phyloP scores from a whole-genome alignment of 2,888 invertebrate species.

The Ornithoptera priamus region DNA sequence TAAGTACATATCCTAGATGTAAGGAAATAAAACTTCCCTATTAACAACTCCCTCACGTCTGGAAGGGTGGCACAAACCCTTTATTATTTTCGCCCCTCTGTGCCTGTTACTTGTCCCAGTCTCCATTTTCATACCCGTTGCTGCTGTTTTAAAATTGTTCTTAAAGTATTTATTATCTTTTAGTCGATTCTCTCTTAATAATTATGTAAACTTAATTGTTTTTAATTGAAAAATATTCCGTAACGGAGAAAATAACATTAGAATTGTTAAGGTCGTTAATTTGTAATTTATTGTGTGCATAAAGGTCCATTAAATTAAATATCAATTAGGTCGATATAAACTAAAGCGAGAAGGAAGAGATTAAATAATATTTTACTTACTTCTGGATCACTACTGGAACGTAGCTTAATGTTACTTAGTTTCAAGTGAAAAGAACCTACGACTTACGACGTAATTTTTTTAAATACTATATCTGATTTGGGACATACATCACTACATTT shows the following conservation, averaged over 20 bases:
- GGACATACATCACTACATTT: no score
- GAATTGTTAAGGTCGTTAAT: background rate
- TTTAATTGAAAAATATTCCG: background rate
- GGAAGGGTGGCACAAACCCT: slow-evolving; percentile 32
- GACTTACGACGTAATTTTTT: no score
- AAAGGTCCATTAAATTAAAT: background rate
- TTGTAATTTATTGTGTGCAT: background rate
- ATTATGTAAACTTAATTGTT: background rate
- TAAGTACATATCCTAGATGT: slow-evolving; percentile 2
- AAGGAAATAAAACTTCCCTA: slow-evolving; percentile 24
- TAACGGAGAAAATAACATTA: background rate
- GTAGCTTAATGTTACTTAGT: no score
- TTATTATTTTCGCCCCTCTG: slow-evolving; percentile 23
- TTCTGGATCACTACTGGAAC: no score
- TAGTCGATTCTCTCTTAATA: background rate
- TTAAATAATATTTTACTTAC: no score
- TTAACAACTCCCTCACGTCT: slow-evolving; percentile 38
- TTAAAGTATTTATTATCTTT: background rate
- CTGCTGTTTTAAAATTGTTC: slow-evolving; percentile 12
- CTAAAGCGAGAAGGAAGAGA: background rate
- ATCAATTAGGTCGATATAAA: background rate
- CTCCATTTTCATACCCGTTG: slow-evolving; percentile 13
- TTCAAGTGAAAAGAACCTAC: no score
- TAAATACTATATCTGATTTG: no score
- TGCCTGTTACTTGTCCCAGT: slow-evolving; percentile 1